Conservation (phyloP, 2,888 invertebrate genomes). For the Drosophila parthenogenetica region DNA sequence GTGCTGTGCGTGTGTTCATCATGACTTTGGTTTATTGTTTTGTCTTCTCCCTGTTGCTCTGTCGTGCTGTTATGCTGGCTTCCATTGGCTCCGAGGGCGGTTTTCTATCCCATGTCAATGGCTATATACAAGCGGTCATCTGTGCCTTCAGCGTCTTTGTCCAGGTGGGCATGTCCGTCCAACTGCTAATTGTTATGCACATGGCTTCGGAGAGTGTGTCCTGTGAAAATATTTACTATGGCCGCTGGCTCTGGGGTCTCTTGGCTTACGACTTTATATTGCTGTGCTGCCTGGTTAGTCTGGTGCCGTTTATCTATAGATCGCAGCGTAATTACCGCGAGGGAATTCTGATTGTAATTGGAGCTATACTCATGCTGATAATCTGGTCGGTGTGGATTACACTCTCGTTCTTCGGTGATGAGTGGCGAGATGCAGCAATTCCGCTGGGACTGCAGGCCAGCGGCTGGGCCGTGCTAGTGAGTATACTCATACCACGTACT, state of each 20-base stretch:
- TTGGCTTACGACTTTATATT: conserved; percentile 88
- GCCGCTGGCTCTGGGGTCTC: conserved; percentile 86
- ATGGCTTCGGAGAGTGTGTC: conserved; percentile 85
- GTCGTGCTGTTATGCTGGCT: conserved; percentile 88
- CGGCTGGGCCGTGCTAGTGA: conserved; percentile 87
- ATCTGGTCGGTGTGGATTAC: conserved; percentile 88
- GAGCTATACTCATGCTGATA: conserved; percentile 86
- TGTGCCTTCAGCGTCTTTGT: conserved; percentile 88
- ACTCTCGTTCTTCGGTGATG: conserved; percentile 86
- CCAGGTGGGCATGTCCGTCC: conserved; percentile 86
- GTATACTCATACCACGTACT: conserved; percentile 89
- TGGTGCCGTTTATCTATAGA: conserved; percentile 88
- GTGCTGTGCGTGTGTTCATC: conserved; percentile 87
- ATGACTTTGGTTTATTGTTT: conserved; percentile 88
- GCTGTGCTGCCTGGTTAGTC: conserved; percentile 86
- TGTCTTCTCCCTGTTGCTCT: conserved; percentile 88
- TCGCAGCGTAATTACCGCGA: conserved; percentile 90
- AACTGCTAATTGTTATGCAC: conserved; percentile 85
- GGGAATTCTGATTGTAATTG: conserved; percentile 87
- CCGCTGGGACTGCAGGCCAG: conserved; percentile 88
- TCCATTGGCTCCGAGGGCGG: conserved; percentile 89
- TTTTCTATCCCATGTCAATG: conserved; percentile 89
- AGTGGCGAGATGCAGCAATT: conserved; percentile 87
- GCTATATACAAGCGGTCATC: conserved; percentile 88
- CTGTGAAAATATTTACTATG: conserved; percentile 86